Evolutionary conservation across 2,888 invertebrate species (phyloP).

Genomic region (Colostygia pectinataria): DNA sequence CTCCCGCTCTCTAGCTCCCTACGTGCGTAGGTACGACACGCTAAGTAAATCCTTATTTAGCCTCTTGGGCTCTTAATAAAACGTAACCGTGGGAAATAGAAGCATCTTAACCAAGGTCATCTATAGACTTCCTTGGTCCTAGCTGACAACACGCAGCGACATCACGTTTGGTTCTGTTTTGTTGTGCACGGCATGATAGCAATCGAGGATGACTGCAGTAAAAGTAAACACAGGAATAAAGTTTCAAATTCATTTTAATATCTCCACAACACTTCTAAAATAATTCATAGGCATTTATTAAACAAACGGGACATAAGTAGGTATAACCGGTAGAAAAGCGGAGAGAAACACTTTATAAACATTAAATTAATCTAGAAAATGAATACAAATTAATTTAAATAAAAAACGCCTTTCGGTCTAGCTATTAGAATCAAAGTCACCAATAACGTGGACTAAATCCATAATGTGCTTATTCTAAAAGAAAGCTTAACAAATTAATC

Average conservation of each 20-base stretch:
- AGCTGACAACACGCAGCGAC: too few relatives aligned
- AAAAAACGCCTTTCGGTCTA: constrained; percentile 32
- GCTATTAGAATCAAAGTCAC: constrained; percentile 27
- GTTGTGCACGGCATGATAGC: too few relatives aligned
- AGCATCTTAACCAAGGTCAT: too few relatives aligned
- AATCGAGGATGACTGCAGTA: too few relatives aligned
- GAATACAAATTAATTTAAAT: constrained; percentile 32
- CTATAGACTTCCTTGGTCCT: too few relatives aligned
- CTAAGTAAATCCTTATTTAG: too few relatives aligned
- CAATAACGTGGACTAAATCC: constrained; percentile 35
- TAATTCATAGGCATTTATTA: constrained; percentile 61
- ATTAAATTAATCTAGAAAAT: constrained; percentile 36
- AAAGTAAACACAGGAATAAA: constrained; percentile 68
- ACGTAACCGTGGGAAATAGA: too few relatives aligned
- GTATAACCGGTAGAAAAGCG: constrained; percentile 55
- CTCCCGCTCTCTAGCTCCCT: too few relatives aligned
- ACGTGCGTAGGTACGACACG: too few relatives aligned
- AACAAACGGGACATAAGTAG: constrained; percentile 65
- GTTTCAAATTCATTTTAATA: constrained; percentile 82
- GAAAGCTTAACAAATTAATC: constrained; percentile 62
- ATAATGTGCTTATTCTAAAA: constrained; percentile 59
- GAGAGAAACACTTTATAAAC: constrained; percentile 41
- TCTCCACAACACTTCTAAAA: constrained; percentile 77
- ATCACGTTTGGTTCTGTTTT: too few relatives aligned
- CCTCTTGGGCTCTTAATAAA: too few relatives aligned